Percentiles rank a stretch among this genome's conserved stretches.
These are phyloP conservation scores for Taeniopygia guttata DNA, from an alignment of 2,797 vertebrate genomes.

Conservation along the genomic window DNA sequence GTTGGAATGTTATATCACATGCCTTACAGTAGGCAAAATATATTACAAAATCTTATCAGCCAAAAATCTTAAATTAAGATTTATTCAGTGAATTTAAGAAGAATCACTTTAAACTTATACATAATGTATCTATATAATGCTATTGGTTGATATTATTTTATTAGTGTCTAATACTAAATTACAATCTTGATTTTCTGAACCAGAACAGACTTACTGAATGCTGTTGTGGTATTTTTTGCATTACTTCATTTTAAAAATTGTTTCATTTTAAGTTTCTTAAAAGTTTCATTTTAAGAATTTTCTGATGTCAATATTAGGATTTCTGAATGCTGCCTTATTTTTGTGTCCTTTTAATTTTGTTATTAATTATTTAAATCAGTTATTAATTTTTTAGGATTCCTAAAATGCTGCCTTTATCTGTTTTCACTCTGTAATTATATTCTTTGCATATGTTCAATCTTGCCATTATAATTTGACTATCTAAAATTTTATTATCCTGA, in stretches of 20 bases:
- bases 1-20: not conserved
- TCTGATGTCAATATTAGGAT: too few relatives aligned
- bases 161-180: not conserved
- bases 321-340: not conserved
- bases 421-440: not conserved
- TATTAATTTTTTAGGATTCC: not conserved
- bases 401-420: not conserved
- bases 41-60: not conserved
- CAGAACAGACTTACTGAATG: not conserved
- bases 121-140: not conserved
- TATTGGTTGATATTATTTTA: not conserved
- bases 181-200: not conserved
- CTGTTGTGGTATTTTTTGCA: not conserved
- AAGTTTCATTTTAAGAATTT: not conserved
- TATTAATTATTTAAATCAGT: not conserved
- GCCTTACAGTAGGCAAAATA: not conserved
- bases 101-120: not conserved
- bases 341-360: not conserved
- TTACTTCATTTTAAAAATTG: not conserved
- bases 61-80: not conserved
- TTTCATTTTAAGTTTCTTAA: not conserved
- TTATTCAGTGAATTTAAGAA: not conserved
- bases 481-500: not conserved
- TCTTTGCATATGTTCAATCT: not conserved
- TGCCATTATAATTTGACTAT: not conserved